Evolutionary conservation across 2,888 invertebrate genomes (phyloP).

Genomic region (Volucella inflata): DNA sequence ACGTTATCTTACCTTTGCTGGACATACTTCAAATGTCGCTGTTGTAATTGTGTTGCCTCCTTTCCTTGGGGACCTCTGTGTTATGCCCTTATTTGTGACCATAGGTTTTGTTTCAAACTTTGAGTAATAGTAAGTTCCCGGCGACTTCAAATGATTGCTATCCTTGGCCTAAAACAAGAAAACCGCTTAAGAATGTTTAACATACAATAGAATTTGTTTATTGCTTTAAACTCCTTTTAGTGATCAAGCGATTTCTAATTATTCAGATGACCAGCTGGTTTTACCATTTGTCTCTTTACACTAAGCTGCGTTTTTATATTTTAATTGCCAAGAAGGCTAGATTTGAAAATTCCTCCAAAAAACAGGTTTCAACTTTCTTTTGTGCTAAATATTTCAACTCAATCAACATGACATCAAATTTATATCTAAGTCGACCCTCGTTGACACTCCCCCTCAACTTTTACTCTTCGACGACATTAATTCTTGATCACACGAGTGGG

Average conservation of each 20-base stretch:
- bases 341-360: not conserved
- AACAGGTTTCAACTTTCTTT: conserved; percentile 42
- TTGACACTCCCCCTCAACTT: conserved; percentile 47
- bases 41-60: conserved; percentile 62
- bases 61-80: conserved; percentile 46
- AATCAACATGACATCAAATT: not conserved
- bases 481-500: conserved; percentile 39
- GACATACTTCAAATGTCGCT: conserved; percentile 67
- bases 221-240: not conserved
- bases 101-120: conserved; percentile 62
- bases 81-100: conserved; percentile 33
- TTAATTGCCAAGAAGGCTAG: too few species aligned
- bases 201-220: too few species aligned
- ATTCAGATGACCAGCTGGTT: too few species aligned
- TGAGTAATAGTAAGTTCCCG: conserved; percentile 54
- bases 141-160: conserved; percentile 23
- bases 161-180: conserved; percentile 53
- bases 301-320: too few species aligned
- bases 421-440: not conserved
- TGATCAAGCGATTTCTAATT: not conserved
- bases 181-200: not conserved
- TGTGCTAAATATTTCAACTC: conserved; percentile 10
- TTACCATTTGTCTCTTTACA: too few species aligned
- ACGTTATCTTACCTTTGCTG: conserved; percentile 60
- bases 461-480: conserved; percentile 25